Base-by-base conservation (phyloP, 2,888 invertebrate species). In the Argyresthia albistria region DNA sequence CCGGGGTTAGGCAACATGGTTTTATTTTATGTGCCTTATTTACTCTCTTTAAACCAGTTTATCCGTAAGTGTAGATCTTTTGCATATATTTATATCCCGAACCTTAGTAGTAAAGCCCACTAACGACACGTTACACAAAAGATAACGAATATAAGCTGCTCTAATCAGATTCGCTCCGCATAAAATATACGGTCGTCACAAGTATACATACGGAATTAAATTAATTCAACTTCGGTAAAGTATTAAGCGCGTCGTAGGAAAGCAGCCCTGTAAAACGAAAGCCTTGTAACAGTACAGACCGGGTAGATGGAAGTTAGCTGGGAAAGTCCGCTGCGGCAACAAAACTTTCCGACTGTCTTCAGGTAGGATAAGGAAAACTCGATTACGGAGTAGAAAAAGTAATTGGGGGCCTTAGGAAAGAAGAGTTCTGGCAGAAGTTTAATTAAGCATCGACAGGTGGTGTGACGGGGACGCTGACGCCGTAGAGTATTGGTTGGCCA, bases 351-450 rank as follows among this genome's bases (percentile, higher is more conserved):
- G 66, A 76, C 76, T 70, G 76, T 76, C 74, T 76, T 71, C 76
- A 76, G 79, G 78, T 79, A 7, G 61, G 73, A 76, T 75, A 75
- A 75, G 67, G 67, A 60, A 76, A 81, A 78, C 74, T 79, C 76
- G 72, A 77, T 80, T 79, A 80, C 74, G 70, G 62, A 71, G 65
- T 63, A 67, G 73, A 75, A 80, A 80, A 78, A 76, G 79, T 75
- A 75, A 77, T 76, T 70, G 70, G 66, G n/a, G 60, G 58, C 62
- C 60, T 64, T 56, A 62, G 63, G 62, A 63, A 67, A 63, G 59
- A 61, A 60, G 63, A 66, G 65, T 64, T 68, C 61, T 58, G 58
- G 37, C 37, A 64, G 64, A 69, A 76, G 67, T 68, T 67, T 69
- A 69, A 70, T 69, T 66, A 69, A 63, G 60, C 59, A 61, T 58